These are phyloP conservation scores for Lasiurus cinereus DNA, from an alignment of 2,113 vertebrate species.

Conservation along the genomic window DNA sequence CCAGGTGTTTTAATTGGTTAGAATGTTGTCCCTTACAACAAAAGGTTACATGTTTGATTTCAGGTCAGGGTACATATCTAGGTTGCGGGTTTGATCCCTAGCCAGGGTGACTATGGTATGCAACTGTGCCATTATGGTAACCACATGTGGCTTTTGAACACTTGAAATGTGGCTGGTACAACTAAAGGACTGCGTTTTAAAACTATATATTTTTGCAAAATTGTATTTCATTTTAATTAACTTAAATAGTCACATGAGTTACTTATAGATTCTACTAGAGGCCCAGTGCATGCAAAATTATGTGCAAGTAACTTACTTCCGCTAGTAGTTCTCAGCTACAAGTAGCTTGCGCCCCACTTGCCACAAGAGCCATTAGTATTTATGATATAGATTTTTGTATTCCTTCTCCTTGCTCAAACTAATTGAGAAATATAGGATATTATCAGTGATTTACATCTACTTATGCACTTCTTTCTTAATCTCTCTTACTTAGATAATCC, in stretches of 20 bases:
- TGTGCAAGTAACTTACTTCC: no score
- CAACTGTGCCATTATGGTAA: background rate
- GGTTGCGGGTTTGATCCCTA: background rate
- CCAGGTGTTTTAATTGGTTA: background rate
- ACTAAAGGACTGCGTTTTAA: background rate
- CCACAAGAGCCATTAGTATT: no score
- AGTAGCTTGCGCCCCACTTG: no score
- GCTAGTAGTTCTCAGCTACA: no score
- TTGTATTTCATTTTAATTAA: constrained; percentile 27
- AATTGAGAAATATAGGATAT: background rate
- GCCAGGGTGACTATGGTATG: background rate
- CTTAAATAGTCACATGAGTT: background rate
- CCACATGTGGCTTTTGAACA: background rate
- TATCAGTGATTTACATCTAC: background rate
- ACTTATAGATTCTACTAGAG: no score
- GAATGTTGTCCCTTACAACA: background rate
- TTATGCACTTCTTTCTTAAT: background rate
- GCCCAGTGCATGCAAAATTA: no score
- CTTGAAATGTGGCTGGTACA: background rate
- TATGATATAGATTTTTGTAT: background rate
- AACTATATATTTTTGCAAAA: background rate
- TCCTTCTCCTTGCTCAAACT: background rate
- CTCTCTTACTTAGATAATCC: background rate
- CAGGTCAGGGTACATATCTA: background rate
- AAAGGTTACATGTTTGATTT: background rate